Conservation (phyloP, 2,113 vertebrate species). For the Cebidichthys violaceus region DNA sequence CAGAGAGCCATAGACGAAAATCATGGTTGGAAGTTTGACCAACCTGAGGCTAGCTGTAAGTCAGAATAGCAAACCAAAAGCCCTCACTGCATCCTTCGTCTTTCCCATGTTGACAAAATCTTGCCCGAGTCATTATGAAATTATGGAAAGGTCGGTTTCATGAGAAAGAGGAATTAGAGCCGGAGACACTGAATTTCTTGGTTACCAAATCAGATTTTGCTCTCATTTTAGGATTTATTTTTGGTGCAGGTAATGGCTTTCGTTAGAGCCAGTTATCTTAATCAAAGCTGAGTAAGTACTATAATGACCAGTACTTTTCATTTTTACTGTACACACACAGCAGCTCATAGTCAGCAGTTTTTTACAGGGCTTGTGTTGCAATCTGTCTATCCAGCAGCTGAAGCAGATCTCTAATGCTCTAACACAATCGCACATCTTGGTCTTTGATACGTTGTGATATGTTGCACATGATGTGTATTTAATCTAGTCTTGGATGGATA, state of each 20-base stretch:
- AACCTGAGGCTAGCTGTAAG: slow-evolving; percentile 50
- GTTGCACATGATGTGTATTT: not conserved
- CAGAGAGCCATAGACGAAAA: slow-evolving; percentile 73
- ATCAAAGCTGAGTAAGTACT: slow-evolving; percentile 55
- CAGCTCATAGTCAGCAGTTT: slow-evolving; percentile 42
- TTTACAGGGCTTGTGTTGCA: slow-evolving; percentile 15
- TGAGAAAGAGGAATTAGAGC: slow-evolving; percentile 43
- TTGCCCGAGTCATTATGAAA: slow-evolving; percentile 48
- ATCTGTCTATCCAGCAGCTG: slow-evolving; percentile 25
- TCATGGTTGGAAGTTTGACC: slow-evolving; percentile 68
- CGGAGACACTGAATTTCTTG: slow-evolving; percentile 27
- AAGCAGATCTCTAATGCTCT: not conserved
- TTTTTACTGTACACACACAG: slow-evolving; percentile 29
- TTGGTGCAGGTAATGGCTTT: slow-evolving; percentile 59
- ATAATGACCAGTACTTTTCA: slow-evolving; percentile 59
- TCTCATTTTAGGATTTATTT: slow-evolving; percentile 71
- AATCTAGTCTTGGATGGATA: not conserved
- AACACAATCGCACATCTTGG: not conserved
- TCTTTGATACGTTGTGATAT: not conserved
- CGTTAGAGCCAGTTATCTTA: slow-evolving; percentile 58
- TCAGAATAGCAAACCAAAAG: slow-evolving; percentile 67
- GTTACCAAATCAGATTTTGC: slow-evolving; percentile 64
- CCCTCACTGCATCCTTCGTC: slow-evolving; percentile 32
- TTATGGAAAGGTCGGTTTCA: slow-evolving; percentile 42
- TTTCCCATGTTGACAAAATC: slow-evolving; percentile 29